phyloP scores from a whole-genome alignment of 1,140 invertebrate species.

The Habropoda laboriosa region DNA sequence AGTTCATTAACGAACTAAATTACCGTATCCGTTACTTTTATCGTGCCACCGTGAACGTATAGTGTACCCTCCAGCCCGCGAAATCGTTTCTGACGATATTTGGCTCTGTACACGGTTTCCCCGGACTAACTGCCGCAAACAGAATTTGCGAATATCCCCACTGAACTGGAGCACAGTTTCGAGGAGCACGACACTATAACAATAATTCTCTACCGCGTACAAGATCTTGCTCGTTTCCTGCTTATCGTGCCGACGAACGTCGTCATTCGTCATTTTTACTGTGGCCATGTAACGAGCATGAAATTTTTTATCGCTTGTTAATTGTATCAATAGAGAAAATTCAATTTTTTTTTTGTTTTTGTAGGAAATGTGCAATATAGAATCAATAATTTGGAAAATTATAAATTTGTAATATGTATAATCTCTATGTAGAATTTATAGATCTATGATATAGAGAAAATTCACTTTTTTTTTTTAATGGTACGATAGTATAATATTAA shows the following conservation, averaged over 20 bases:
- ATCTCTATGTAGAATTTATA: too few species aligned
- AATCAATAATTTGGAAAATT: too few species aligned
- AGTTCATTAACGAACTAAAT: constrained; percentile 74
- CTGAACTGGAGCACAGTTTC: not conserved
- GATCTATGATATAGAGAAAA: too few species aligned
- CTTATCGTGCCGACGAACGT: not conserved
- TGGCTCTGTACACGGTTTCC: constrained; percentile 50
- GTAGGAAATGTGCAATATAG: too few species aligned
- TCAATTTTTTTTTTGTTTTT: too few species aligned
- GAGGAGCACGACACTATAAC: not conserved
- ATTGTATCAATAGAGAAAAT: not conserved
- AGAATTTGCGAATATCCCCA: constrained; percentile 48
- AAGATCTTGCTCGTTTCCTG: not conserved
- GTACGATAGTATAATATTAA: not conserved
- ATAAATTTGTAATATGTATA: too few species aligned
- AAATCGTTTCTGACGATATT: constrained; percentile 65
- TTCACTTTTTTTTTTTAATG: too few species aligned
- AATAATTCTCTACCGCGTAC: constrained; percentile 3
- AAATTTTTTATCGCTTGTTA: not conserved
- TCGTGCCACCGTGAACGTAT: constrained; percentile 59
- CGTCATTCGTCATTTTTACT: not conserved
- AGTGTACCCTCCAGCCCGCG: constrained; percentile 36
- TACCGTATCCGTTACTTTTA: constrained; percentile 75
- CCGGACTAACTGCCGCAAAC: constrained; percentile 49
- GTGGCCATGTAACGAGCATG: too few species aligned